Base-by-base conservation (phyloP, 2,888 invertebrate genomes). In the Willowsia nigromaculata region DNA sequence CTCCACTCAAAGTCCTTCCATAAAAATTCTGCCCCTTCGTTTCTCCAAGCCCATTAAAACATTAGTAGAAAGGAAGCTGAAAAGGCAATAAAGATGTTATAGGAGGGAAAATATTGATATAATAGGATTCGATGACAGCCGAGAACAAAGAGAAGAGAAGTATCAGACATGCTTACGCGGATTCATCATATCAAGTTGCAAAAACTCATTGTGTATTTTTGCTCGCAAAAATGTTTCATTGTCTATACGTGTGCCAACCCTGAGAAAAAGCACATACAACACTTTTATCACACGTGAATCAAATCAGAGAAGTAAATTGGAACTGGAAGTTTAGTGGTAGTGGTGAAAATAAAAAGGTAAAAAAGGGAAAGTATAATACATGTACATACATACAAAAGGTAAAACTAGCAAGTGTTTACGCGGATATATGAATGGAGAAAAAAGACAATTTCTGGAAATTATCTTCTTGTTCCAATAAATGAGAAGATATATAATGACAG, bases 391-490 rank as follows among this genome's bases (percentile, higher is more conserved):
- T n/a, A n/a, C n/a, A n/a, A n/a, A n/a, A n/a, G 53, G 53, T 53
- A 53, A 53, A 53, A 53, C 25, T 27, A 15, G 62, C 7, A 62
- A 30, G n/a, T 22, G 50, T 76, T 3, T 50, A 9, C 27, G 15
- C 27, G 47, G 4, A 59, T 80, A 37, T n/a, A 81, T 37, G 4
- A 59, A 30, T 22, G 22, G 53, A 71, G 27, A 62, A 37, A 71
- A 76, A 81, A 65, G 80, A 86, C 86, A 86, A 89, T 89, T 85
- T 85, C 65, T 53, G 59, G 62, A 86, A 86, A 86, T 86, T 86
- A 89, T 89, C 89, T 43, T 80, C 89, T 65, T 89, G 89, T 80
- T 85, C 84, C 85, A 89, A 81, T 89, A 84, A 84, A 89, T 81
- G 86, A 80, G 86, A 80, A 86, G 86, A 86, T 86, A 86, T 86